Conservation (phyloP, 2,797 vertebrate genomes). For the Acanthurus leucopareius region DNA sequence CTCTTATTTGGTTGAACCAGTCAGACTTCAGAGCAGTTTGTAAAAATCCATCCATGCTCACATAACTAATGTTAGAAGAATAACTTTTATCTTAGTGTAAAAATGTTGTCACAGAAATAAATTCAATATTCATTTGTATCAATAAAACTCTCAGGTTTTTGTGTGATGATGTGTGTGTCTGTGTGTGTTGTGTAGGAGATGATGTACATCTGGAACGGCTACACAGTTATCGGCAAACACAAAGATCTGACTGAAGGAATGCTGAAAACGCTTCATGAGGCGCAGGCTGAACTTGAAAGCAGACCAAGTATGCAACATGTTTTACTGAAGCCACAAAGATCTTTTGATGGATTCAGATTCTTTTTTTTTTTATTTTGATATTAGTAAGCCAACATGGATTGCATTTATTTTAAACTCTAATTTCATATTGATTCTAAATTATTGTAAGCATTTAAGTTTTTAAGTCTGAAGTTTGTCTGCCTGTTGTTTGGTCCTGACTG, state of each 20-base stretch:
- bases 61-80: not conserved
- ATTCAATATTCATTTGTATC: not conserved
- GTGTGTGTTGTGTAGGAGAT: conserved; percentile 89
- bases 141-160: not conserved
- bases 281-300: conserved; percentile 88
- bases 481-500: conserved; percentile 29
- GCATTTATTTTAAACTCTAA: not conserved
- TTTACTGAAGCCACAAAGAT: not conserved
- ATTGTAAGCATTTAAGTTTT: not conserved
- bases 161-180: not conserved
- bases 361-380: conserved; percentile 3
- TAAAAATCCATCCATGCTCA: no score
- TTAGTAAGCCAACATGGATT: not conserved
- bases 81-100: not conserved
- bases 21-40: not conserved
- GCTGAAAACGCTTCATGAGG: conserved; percentile 92
- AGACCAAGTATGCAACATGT: conserved; percentile 86
- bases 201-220: conserved; percentile 99
- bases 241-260: conserved; percentile 94
- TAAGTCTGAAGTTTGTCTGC: not conserved
- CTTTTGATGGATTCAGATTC: not conserved
- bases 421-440: not conserved
- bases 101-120: not conserved
- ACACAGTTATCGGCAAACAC: conserved; percentile 96
- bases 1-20: not conserved